These are phyloP conservation scores for Procavia capensis DNA, from an alignment of 2,113 vertebrate genomes.

Conservation along the genomic window DNA sequence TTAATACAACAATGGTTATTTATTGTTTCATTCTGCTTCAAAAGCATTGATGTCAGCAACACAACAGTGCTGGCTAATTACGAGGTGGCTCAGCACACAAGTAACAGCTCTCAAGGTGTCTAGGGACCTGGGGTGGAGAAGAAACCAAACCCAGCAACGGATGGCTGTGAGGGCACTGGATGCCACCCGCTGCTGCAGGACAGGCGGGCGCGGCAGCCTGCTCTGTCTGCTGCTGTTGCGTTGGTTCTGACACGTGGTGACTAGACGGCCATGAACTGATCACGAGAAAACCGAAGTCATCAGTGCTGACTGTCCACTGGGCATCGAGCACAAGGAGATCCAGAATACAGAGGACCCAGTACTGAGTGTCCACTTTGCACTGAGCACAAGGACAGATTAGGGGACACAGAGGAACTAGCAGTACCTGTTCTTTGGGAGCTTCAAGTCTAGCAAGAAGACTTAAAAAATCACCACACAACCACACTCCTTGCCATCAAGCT, in stretches of 20 bases:
- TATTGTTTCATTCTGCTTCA: background rate
- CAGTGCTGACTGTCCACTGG: no score
- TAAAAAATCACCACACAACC: no score
- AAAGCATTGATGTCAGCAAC: background rate
- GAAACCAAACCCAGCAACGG: background rate
- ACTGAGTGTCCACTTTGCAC: background rate
- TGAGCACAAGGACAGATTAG: no score
- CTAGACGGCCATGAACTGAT: no score
- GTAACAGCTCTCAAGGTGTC: background rate
- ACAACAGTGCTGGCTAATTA: background rate
- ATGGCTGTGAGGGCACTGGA: no score
- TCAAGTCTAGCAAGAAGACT: background rate
- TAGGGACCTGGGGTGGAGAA: background rate
- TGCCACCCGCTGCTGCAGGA: no score
- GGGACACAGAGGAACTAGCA: fast-evolving
- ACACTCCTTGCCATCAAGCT: no score
- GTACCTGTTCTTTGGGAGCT: background rate
- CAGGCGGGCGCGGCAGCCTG: no score
- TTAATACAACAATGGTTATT: background rate
- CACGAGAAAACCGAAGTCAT: no score
- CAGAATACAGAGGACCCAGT: background rate
- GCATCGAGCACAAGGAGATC: no score
- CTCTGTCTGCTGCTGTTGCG: no score
- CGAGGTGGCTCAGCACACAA: background rate
- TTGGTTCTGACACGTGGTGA: no score